Evolutionary conservation across 2,888 invertebrate genomes (phyloP).

Genomic region (Caenorhabditis uteleia): DNA sequence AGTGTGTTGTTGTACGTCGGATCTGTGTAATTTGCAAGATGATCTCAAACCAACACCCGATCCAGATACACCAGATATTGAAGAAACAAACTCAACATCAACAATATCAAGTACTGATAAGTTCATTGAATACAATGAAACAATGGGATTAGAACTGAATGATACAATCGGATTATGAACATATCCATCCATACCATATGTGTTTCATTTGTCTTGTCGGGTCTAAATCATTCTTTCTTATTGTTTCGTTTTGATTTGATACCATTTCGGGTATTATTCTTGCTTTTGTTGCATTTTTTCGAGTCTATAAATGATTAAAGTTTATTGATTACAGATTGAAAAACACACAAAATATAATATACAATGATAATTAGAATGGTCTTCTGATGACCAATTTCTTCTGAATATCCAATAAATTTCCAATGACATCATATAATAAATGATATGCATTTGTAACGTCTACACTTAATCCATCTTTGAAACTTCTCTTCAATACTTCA

Average conservation of each 20-base stretch:
- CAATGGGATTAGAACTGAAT: neutral
- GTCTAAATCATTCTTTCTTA: too few relatives aligned
- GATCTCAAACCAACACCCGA: slow-evolving; percentile 26
- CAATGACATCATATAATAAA: slow-evolving; percentile 59
- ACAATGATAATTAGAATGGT: neutral
- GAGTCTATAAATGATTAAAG: too few relatives aligned
- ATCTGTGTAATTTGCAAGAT: slow-evolving; percentile 39
- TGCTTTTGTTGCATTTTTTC: neutral
- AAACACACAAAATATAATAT: neutral
- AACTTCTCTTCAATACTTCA: slow-evolving; percentile 33
- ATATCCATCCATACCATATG: too few relatives aligned
- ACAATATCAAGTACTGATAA: neutral
- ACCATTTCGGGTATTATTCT: too few relatives aligned
- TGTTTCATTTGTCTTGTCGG: too few relatives aligned
- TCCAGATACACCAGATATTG: neutral
- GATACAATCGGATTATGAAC: neutral
- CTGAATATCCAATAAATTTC: slow-evolving; percentile 52
- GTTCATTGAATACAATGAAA: neutral
- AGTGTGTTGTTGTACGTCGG: slow-evolving; percentile 36
- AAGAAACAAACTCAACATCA: neutral
- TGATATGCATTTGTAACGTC: slow-evolving; percentile 54
- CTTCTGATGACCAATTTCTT: slow-evolving; percentile 19
- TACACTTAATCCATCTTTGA: slow-evolving; percentile 30
- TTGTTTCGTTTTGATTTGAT: too few relatives aligned
- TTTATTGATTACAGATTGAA: too few relatives aligned